Base-by-base conservation (phyloP, 2,113 vertebrate species). In the Lasiurus borealis region DNA sequence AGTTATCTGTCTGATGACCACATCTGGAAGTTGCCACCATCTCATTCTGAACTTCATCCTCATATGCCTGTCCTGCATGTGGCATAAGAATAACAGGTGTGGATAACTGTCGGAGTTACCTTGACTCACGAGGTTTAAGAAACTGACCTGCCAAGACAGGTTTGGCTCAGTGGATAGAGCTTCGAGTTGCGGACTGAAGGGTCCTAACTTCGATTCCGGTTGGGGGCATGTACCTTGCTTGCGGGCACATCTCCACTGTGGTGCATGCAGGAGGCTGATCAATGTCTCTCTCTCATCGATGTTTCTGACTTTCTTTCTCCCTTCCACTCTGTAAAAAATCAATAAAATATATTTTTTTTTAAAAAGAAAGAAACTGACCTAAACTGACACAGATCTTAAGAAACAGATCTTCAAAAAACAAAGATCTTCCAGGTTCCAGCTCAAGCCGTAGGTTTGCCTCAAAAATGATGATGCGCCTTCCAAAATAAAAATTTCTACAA, bases 51-150 rank as follows among this genome's bases (percentile, higher is more conserved):
- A 84, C 5, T n/a, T 34, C 15, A 57, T 83, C 83, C 12, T 34
- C 12, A 11, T 6, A 13, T 1, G 6, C 6, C 5, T 1, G 6
- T 6, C 5, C 5, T n/a, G 14, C 2, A 19, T 1, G 3, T 2
- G 6, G 1, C 16, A 16, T 16, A 44, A 5, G 0, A 44, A 18
- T 16, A 44, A 40, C 18, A 64, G 12, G 23, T 71, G 0, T 75
- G 69, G 7, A 71, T 34, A 29, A 13, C 0, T 29, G 7, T 54
- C 40, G 29, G 31, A 25, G 8, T 71, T 29, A 64, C 23, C 21
- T 44, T 11, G 34, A n/a, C 6, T 68, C 19, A 36, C n/a, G 13
- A 64, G 48, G 4, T 64, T 88, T 57, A 54, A 52, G 36, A 85
- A n/a, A 81, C 12, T n/a, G 68, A n/a, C 5, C 40, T 40, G 40